Percentiles rank a stretch among this genome's conserved stretches.
These are phyloP conservation scores for Lichenostomus cassidix DNA, from an alignment of 2,113 vertebrate species.

Conservation along the genomic window DNA sequence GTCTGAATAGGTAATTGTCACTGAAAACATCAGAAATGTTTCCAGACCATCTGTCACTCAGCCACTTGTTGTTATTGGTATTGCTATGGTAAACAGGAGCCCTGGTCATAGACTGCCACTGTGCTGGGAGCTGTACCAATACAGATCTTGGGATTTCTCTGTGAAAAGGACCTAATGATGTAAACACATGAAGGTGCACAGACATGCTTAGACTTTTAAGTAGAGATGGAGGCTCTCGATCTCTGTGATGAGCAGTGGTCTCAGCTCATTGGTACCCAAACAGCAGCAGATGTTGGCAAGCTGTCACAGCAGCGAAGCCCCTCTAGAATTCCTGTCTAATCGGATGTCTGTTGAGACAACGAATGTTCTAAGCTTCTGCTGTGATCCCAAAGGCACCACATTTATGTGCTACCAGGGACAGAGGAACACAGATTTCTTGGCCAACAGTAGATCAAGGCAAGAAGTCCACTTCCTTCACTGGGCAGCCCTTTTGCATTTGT, in stretches of 20 bases:
- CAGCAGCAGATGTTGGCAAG: neutral
- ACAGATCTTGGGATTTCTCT: neutral
- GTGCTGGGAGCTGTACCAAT: neutral
- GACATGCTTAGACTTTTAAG: neutral
- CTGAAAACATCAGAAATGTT: neutral
- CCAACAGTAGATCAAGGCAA: neutral
- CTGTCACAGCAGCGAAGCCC: neutral
- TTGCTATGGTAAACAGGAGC: neutral
- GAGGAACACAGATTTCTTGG: neutral
- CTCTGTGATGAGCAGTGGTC: neutral
- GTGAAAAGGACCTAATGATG: neutral
- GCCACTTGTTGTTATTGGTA: neutral
- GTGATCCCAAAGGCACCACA: neutral
- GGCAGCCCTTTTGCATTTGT: neutral
- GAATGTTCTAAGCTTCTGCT: neutral
- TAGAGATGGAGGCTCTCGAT: neutral
- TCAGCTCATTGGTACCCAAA: neutral
- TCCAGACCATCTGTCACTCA: neutral
- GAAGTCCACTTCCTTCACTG: neutral
- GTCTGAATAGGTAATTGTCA: neutral
- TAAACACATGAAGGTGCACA: neutral
- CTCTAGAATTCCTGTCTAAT: neutral
- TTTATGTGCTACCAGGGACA: neutral
- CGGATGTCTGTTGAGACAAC: rapidly evolving
- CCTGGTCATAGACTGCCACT: neutral